These are phyloP conservation scores for Clinocottus analis DNA, from an alignment of 2,113 vertebrate species.

Conservation along the genomic window DNA sequence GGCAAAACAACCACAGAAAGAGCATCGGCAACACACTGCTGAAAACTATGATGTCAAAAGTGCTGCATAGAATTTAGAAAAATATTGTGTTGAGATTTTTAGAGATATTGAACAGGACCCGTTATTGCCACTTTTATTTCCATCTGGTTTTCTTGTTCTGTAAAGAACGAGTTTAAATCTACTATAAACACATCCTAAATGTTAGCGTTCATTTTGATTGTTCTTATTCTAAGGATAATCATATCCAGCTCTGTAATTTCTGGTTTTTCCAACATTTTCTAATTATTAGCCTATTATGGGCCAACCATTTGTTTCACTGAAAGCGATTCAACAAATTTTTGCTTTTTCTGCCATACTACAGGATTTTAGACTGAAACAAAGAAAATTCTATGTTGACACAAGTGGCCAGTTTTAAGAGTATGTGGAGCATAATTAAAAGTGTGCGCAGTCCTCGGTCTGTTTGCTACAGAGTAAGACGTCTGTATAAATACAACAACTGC, in stretches of 20 bases:
- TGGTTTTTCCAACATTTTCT: too few relatives aligned
- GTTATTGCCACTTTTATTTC: not conserved
- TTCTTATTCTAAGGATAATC: not conserved
- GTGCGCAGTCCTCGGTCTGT: not conserved
- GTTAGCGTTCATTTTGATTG: not conserved
- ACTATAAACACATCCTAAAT: not conserved
- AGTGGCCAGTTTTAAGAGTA: not conserved
- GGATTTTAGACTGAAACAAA: not conserved
- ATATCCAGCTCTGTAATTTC: too few relatives aligned
- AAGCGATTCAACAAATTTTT: not conserved
- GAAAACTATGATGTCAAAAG: not conserved
- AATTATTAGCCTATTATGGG: too few relatives aligned
- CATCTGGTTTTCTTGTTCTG: not conserved
- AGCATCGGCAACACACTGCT: not conserved
- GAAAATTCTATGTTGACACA: not conserved
- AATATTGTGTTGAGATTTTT: too few relatives aligned
- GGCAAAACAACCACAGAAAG: not conserved
- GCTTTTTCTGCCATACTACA: not conserved
- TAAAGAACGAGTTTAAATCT: not conserved
- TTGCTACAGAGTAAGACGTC: not conserved
- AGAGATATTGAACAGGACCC: not conserved
- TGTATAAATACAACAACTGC: not conserved
- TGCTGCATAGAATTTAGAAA: not conserved
- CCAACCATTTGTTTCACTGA: too few relatives aligned
- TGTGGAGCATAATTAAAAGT: not conserved